Base-by-base conservation (phyloP, 2,113 vertebrate species). In the Tachycineta bicolor region DNA sequence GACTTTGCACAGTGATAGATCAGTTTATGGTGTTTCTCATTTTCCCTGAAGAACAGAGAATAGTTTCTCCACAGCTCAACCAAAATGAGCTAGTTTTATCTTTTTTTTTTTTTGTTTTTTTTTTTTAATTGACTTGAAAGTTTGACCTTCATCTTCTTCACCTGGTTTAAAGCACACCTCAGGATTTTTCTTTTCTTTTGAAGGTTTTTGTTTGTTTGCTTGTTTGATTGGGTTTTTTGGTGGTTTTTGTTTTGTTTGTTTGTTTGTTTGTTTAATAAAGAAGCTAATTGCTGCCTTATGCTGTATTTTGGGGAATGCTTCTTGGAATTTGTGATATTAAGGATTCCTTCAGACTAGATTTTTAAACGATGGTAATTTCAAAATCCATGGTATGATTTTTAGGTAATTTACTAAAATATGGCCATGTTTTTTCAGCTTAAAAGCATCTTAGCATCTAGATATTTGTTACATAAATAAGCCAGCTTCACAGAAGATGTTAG, bases 1-100 rank as follows among this genome's bases (percentile, higher is more conserved):
- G 37, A n/a, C 29, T 7, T 39, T 56, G 22, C 0, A 1, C 67
- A 47, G 41, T 6, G 1, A 34, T 29, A 56, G 18, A 18, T n/a
- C 1, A 2, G 5, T 79, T 92, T 63, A 21, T 56, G 26, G 8
- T 34, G 26, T 67, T 89, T 91, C 50, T 26, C 25, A 20, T 37
- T 31, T 70, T 56, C 50, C 7, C 37, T 14, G n/a, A 65, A 64
- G 31, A 77, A 24, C 25, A 74, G 53, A 55, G 11, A 1, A 1
- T 6, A 17, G 21, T 63, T 71, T 68, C 31, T 69, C 21, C 16
- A 17, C n/a, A 85, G n/a, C 24, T 68, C 39, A 68, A n/a, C 18
- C 1, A 10, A 73, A 63, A 21, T 18, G 6, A 73, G 12, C 29
- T n/a, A 19, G 20, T 53, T 85, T 67, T 14, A 7, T 34, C 26